Percentiles rank a stretch among this genome's conserved stretches.
These are phyloP conservation scores for Aplysina aerophoba DNA, from an alignment of 37 sponge, comb jelly and placozoan species.

Conservation along the genomic window DNA sequence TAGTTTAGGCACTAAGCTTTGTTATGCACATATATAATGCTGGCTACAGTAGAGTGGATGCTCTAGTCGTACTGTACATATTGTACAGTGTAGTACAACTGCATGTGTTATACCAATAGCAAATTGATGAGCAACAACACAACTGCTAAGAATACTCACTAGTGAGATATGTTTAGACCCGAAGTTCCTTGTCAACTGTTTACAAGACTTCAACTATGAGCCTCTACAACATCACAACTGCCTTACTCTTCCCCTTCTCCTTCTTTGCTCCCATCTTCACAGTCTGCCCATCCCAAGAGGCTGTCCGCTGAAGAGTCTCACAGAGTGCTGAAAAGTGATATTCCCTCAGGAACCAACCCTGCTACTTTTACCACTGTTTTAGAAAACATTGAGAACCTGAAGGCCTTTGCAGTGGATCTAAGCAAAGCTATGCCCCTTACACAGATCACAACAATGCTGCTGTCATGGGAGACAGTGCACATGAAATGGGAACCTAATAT, in stretches of 20 bases:
- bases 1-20: no score
- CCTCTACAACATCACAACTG: not conserved
- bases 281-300: conserved; percentile 80
- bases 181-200: no score
- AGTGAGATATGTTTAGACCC: no score
- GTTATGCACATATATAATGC: not conserved
- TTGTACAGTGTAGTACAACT: no score
- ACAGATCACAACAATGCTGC: not conserved
- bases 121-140: no score
- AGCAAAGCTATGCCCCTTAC: not conserved
- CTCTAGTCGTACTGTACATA: no score
- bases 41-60: not conserved
- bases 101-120: no score
- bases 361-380: conserved; percentile 33
- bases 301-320: conserved; percentile 64
- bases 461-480: not conserved
- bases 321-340: not conserved
- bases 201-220: no score
- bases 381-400: conserved; percentile 65
- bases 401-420: conserved; percentile 75
- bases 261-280: not conserved
- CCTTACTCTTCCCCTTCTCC: not conserved
- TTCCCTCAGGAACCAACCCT: not conserved
- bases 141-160: no score
- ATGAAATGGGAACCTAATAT: no score